phyloP scores from a whole-genome alignment of 2,797 vertebrate genomes.

The Lepidocolaptes lacrymiger region DNA sequence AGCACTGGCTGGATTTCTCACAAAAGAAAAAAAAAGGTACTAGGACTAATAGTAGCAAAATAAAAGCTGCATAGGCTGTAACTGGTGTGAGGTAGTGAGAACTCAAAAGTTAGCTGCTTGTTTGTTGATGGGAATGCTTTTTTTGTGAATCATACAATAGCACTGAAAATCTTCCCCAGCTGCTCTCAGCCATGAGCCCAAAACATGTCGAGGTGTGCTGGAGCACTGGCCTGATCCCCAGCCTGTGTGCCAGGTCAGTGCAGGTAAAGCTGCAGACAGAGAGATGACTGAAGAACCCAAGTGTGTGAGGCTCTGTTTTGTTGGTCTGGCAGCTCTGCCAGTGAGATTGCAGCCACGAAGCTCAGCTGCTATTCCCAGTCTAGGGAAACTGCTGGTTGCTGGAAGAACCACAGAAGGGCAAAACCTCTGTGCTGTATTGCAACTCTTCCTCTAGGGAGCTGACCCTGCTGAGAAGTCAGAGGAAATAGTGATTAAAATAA shows the following conservation, averaged over 20 bases:
- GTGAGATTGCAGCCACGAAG: not conserved
- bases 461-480: no score
- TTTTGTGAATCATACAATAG: not conserved
- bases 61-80: not conserved
- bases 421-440: accelerated
- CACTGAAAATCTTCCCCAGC: not conserved
- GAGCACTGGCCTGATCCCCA: not conserved
- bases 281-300: not conserved
- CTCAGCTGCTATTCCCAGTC: not conserved
- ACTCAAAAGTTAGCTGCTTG: not conserved
- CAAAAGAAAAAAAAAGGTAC: not conserved
- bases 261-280: not conserved
- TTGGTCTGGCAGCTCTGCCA: not conserved
- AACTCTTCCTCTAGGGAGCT: not conserved
- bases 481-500: not conserved
- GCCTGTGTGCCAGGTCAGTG: not conserved
- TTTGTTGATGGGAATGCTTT: not conserved
- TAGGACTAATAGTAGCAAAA: not conserved
- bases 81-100: not conserved
- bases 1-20: not conserved
- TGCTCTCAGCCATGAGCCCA: not conserved
- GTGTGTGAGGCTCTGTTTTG: not conserved
- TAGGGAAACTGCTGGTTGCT: not conserved
- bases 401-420: not conserved
- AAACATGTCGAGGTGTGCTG: not conserved